phyloP scores from a whole-genome alignment of 2,888 invertebrate genomes.

The Drosophila pseudotalamancana region DNA sequence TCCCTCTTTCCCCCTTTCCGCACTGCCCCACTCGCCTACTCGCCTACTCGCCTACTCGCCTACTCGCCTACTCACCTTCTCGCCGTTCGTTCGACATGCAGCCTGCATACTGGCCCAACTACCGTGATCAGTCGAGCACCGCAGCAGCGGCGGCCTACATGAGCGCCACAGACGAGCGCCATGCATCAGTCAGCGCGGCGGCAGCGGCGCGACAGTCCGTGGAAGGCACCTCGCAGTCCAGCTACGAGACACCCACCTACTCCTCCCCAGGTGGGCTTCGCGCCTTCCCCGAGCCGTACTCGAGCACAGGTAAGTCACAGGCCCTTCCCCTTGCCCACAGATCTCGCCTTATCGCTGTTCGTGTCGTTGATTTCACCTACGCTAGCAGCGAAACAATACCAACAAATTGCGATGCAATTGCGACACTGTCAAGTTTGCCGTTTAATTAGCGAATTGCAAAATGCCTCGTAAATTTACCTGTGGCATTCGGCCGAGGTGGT shows the following conservation, averaged over 20 bases:
- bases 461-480: slow-evolving; percentile 52
- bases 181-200: slow-evolving; percentile 81
- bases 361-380: background rate
- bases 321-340: background rate
- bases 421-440: slow-evolving; percentile 57
- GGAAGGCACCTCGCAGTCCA: slow-evolving; percentile 84
- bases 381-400: slow-evolving; percentile 1
- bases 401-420: slow-evolving; percentile 44
- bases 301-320: slow-evolving; percentile 82
- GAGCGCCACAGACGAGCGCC: slow-evolving; percentile 84
- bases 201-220: slow-evolving; percentile 84
- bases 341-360: slow-evolving; percentile 19
- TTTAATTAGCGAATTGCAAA: slow-evolving; percentile 72
- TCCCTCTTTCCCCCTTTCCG: slow-evolving; percentile 4
- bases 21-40: background rate
- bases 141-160: slow-evolving; percentile 82
- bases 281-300: slow-evolving; percentile 84
- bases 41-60: too few relatives aligned
- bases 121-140: slow-evolving; percentile 83
- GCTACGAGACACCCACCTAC: slow-evolving; percentile 84
- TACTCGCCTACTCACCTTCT: too few relatives aligned
- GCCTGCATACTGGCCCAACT: slow-evolving; percentile 83
- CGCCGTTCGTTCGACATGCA: slow-evolving; percentile 21
- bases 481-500: slow-evolving; percentile 41
- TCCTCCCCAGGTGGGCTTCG: slow-evolving; percentile 83